phyloP scores from a whole-genome alignment of 1,140 invertebrate species.

The Brachionus koreanus region DNA sequence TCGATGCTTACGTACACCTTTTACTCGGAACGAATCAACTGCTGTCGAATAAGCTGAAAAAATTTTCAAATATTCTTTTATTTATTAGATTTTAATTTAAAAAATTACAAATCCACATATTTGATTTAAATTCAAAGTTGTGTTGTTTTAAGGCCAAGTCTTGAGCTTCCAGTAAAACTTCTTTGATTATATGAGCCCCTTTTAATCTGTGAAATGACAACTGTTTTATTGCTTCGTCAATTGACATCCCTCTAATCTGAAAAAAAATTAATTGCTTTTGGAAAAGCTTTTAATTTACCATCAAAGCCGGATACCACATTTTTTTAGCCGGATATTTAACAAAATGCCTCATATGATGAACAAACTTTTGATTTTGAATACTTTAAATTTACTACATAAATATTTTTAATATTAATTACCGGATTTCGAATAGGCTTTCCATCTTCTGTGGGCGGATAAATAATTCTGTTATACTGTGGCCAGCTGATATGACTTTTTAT shows the following conservation, averaged over 20 bases:
- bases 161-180: constrained; percentile 76
- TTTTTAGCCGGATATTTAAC: constrained; percentile 85
- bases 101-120: constrained; percentile 70
- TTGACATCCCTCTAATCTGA: constrained; percentile 73
- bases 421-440: not conserved
- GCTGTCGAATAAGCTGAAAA: constrained; percentile 77
- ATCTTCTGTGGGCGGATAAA: constrained; percentile 35
- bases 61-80: not conserved
- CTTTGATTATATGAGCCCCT: constrained; percentile 73
- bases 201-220: constrained; percentile 71
- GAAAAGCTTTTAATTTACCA: constrained; percentile 61
- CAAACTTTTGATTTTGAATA: constrained; percentile 4
- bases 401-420: not conserved
- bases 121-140: constrained; percentile 89
- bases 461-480: constrained; percentile 42
- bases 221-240: constrained; percentile 79
- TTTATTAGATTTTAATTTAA: not conserved
- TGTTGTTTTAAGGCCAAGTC: constrained; percentile 78
- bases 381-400: not conserved
- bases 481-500: constrained; percentile 37
- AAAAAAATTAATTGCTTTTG: constrained; percentile 42
- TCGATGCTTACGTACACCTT: constrained; percentile 78
- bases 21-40: constrained; percentile 70
- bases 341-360: constrained; percentile 61
- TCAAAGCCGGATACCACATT: constrained; percentile 80